Percentiles rank a stretch among this genome's conserved stretches.
Evolutionary conservation across 2,888 invertebrate species (phyloP).

Genomic region (Rhogogaster chlorosoma): DNA sequence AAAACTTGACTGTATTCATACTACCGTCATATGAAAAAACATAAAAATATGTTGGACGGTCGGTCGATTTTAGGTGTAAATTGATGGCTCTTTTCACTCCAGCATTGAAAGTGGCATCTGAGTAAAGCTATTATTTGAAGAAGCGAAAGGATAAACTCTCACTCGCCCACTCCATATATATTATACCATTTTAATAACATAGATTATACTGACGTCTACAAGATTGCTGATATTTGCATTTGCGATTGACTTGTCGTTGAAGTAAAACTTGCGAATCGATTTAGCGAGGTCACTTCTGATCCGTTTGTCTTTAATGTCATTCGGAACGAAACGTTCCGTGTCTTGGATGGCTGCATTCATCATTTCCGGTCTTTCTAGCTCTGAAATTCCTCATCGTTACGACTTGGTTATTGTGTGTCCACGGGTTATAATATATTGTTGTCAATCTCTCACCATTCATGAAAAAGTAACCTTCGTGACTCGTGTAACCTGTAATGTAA

Average conservation of each 20-base stretch:
- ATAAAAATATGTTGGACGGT: background rate
- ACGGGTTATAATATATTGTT: background rate
- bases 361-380: background rate
- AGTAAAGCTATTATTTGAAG: constrained; percentile 13
- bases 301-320: background rate
- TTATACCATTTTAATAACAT: background rate
- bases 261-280: constrained; percentile 20
- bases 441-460: background rate
- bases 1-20: background rate
- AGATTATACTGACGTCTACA: background rate
- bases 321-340: constrained; percentile 20
- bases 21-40: background rate
- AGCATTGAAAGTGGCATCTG: background rate
- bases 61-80: background rate
- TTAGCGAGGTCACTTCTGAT: background rate
- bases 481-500: constrained; percentile 78
- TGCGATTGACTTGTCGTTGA: constrained; percentile 4
- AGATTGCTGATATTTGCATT: background rate
- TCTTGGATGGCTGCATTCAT: background rate
- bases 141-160: background rate
- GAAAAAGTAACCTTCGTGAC: constrained; percentile 73
- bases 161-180: background rate
- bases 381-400: background rate
- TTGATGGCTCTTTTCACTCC: background rate
- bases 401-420: background rate